These are phyloP conservation scores for Cybosia mesomella DNA, from an alignment of 2,888 invertebrate species.

Conservation along the genomic window DNA sequence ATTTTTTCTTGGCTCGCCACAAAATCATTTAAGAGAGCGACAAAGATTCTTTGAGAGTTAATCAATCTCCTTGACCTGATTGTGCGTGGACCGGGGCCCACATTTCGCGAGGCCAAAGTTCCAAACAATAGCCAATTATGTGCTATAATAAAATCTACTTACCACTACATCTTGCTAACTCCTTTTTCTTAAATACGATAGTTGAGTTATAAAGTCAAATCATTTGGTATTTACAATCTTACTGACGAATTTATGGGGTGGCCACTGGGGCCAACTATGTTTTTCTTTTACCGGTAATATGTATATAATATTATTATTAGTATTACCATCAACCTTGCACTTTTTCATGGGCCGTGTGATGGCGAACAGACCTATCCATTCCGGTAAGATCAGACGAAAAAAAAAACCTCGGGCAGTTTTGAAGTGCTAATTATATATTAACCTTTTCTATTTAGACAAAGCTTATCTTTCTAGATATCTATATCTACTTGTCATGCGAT, in stretches of 20 bases:
- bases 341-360: too few relatives aligned
- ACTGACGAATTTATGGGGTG: too few relatives aligned
- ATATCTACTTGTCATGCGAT: too few relatives aligned
- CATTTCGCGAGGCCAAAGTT: constrained; percentile 36
- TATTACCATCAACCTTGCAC: too few relatives aligned
- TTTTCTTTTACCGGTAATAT: neutral
- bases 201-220: neutral
- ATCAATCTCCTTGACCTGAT: constrained; percentile 61
- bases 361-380: too few relatives aligned
- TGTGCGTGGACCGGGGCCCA: constrained; percentile 44
- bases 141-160: constrained; percentile 34
- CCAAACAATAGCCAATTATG: constrained; percentile 35
- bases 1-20: neutral
- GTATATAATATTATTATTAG: too few relatives aligned
- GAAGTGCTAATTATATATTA: too few relatives aligned
- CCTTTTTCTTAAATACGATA: neutral
- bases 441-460: too few relatives aligned
- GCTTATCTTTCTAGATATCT: too few relatives aligned
- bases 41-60: constrained; percentile 40
- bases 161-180: constrained; percentile 24
- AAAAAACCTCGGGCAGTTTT: too few relatives aligned
- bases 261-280: neutral
- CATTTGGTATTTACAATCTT: neutral
- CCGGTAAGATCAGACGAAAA: too few relatives aligned
- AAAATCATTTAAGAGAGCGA: constrained; percentile 41